Conservation (phyloP, 2,113 vertebrate species). For the Etheostoma spectabile region DNA sequence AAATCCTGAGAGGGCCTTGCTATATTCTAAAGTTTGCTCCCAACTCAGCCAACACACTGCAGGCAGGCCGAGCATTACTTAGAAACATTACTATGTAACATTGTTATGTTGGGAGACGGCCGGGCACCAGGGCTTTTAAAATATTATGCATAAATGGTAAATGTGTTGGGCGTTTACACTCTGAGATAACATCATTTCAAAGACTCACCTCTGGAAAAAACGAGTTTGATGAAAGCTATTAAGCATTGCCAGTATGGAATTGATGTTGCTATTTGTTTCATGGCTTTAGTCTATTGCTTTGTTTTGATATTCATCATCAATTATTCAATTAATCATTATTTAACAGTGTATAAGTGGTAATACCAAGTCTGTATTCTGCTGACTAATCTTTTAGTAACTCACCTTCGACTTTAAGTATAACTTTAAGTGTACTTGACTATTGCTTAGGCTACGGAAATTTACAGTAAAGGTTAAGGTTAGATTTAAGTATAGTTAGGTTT, state of each 20-base stretch:
- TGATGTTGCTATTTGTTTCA: constrained; percentile 9
- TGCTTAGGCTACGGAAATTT: not conserved
- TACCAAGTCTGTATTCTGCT: not conserved
- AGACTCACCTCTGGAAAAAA: constrained; percentile 7
- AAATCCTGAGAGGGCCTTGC: constrained; percentile 37
- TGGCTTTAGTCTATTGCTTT: constrained; percentile 3
- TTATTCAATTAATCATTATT: constrained; percentile 3
- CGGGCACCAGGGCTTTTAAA: constrained; percentile 76
- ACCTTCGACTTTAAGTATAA: not conserved
- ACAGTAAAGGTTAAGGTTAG: not conserved
- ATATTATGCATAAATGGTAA: constrained; percentile 44
- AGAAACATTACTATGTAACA: constrained; percentile 55
- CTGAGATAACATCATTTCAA: constrained; percentile 25
- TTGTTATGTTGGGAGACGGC: constrained; percentile 62
- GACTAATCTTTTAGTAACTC: not conserved
- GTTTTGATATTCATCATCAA: constrained; percentile 9
- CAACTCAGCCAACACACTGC: constrained; percentile 32
- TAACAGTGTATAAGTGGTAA: not conserved
- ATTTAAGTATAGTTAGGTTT: not conserved
- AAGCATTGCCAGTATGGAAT: not conserved
- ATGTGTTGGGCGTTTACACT: constrained; percentile 29
- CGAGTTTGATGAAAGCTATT: constrained; percentile 32
- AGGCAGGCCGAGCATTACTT: constrained; percentile 58
- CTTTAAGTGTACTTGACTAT: not conserved
- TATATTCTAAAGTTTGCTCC: constrained; percentile 46